A percentile compares a stretch with the other conserved stretches of the same genome.
phyloP scores from a whole-genome alignment of 2,888 invertebrate species.

The Cecidostiba fungosa region DNA sequence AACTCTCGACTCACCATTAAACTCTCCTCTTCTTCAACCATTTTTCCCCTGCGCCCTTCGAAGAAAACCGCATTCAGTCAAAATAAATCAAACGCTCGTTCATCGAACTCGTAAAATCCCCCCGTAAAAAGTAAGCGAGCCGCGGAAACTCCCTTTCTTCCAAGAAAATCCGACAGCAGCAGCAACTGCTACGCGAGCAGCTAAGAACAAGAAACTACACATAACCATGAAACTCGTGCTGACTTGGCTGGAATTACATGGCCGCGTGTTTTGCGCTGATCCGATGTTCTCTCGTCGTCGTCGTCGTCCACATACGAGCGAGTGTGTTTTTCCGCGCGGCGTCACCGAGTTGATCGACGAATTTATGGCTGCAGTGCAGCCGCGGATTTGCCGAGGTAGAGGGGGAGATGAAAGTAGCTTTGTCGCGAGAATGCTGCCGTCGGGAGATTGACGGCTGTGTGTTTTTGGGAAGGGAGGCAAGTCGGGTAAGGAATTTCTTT shows the following conservation, averaged over 20 bases:
- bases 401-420: conserved; percentile 33
- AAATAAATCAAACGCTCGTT: conserved; percentile 45
- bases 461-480: neutral
- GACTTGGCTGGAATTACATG: conserved; percentile 23
- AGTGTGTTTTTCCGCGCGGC: neutral
- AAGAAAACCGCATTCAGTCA: neutral
- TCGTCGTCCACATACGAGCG: neutral
- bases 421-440: neutral
- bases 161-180: conserved; percentile 22
- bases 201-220: conserved; percentile 24
- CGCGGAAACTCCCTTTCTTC: neutral
- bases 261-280: conserved; percentile 32
- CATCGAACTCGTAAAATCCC: conserved; percentile 33
- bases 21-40: neutral
- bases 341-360: conserved; percentile 26
- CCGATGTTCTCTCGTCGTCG: neutral
- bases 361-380: conserved; percentile 29
- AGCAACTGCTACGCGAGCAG: conserved; percentile 18
- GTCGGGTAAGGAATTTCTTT: neutral
- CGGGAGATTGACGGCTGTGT: conserved; percentile 6
- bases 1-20: neutral
- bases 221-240: conserved; percentile 25
- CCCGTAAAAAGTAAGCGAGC: conserved; percentile 37
- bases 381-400: neutral
- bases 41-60: neutral